Evolutionary conservation across 2,113 vertebrate species (phyloP).

Genomic region (Actenoides lindsayi): DNA sequence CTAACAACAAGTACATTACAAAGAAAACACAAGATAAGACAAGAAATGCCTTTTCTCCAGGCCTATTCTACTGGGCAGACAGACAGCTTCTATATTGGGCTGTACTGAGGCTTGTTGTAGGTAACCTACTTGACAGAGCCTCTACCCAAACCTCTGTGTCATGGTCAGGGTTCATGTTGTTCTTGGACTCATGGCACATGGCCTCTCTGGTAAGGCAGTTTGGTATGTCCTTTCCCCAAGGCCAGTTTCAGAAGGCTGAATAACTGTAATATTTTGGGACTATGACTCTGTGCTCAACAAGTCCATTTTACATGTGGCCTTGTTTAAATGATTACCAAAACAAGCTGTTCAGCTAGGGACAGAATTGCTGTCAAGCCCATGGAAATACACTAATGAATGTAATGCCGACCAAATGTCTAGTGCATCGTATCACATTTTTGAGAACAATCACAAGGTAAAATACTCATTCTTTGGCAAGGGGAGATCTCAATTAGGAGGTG

Average conservation of each 20-base stretch:
- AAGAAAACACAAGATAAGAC: not conserved
- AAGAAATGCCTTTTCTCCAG: not conserved
- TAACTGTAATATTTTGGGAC: not conserved
- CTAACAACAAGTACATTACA: not conserved
- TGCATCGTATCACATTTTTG: not conserved
- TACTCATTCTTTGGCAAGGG: conserved; percentile 40
- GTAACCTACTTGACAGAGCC: not conserved
- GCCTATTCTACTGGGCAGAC: not conserved
- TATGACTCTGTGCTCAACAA: not conserved
- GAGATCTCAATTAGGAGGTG: not conserved
- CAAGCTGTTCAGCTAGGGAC: not conserved
- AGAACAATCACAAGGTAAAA: conserved; percentile 24
- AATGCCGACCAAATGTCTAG: conserved; percentile 16
- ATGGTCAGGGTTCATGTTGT: not conserved
- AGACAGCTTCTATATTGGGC: not conserved
- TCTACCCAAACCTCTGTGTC: not conserved
- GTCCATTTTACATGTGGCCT: not conserved
- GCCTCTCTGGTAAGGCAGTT: not conserved
- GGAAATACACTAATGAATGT: not conserved
- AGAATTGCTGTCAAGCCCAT: not conserved
- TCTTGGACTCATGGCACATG: not conserved
- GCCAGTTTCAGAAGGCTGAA: not conserved
- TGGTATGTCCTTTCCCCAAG: not conserved
- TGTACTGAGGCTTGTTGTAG: not conserved
- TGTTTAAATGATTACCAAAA: not conserved